Conservation (phyloP, 2,888 invertebrate genomes). For the Byasa hedistus region DNA sequence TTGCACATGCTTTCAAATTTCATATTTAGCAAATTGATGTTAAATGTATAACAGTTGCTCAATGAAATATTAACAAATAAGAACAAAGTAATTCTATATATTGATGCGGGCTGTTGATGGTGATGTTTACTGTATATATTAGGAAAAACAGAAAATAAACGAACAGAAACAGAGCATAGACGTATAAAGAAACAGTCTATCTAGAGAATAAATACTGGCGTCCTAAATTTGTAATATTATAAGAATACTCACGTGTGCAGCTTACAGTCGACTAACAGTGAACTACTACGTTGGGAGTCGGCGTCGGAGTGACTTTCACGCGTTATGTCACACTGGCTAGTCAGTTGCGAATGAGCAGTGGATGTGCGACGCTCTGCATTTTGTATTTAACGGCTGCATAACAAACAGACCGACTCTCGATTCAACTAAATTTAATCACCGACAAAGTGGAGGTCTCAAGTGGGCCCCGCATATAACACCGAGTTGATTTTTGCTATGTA, state of each 20-base stretch:
- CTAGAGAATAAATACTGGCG: not conserved
- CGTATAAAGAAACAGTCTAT: not conserved
- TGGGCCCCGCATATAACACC: too few relatives aligned
- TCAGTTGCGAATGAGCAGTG: slow-evolving; percentile 45
- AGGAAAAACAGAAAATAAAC: too few relatives aligned
- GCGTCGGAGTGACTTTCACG: slow-evolving; percentile 61
- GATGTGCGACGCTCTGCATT: not conserved
- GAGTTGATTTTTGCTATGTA: too few relatives aligned
- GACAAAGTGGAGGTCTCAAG: too few relatives aligned
- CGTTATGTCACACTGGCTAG: slow-evolving; percentile 69
- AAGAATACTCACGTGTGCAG: slow-evolving; percentile 39
- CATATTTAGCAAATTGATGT: not conserved
- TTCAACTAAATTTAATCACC: too few relatives aligned
- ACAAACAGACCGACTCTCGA: not conserved
- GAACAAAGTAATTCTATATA: too few relatives aligned
- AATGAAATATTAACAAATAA: too few relatives aligned
- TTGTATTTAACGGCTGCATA: not conserved
- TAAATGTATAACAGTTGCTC: too few relatives aligned
- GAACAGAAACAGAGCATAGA: not conserved
- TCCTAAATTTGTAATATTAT: not conserved
- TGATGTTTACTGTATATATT: too few relatives aligned
- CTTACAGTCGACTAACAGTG: slow-evolving; percentile 41
- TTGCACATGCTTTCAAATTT: not conserved
- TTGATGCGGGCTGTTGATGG: too few relatives aligned
- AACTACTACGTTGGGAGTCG: slow-evolving; percentile 39